Percentiles rank a stretch among this genome's conserved stretches.
Evolutionary conservation across 2,888 invertebrate genomes (phyloP).

Genomic region (Tridacna gigas): DNA sequence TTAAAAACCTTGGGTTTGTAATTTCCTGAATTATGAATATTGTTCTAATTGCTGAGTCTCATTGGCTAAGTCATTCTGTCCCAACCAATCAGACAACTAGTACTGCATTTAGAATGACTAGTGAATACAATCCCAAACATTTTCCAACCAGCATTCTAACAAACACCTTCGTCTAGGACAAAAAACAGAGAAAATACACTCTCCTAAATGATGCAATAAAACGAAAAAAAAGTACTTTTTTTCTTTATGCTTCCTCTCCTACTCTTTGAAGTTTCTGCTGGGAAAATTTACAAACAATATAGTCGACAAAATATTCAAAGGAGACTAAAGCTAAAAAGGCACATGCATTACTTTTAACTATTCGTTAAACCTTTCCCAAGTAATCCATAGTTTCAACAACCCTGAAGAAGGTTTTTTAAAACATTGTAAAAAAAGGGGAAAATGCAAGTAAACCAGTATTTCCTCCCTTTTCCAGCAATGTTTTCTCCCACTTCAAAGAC

Average conservation of each 20-base stretch:
- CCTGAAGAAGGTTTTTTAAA: neutral
- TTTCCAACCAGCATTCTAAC: too few species aligned
- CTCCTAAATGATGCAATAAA: neutral
- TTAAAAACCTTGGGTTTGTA: too few species aligned
- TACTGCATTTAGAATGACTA: too few species aligned
- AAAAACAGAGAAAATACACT: neutral
- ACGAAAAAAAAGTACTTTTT: slow-evolving; percentile 40
- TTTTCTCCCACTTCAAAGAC: neutral
- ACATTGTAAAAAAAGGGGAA: neutral
- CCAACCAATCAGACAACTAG: too few species aligned
- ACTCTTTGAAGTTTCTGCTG: slow-evolving; percentile 46
- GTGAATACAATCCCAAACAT: too few species aligned
- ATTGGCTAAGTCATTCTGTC: too few species aligned
- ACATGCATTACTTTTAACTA: too few species aligned
- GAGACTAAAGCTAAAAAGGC: too few species aligned
- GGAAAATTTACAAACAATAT: slow-evolving; percentile 8
- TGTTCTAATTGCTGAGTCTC: too few species aligned
- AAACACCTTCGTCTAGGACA: too few species aligned
- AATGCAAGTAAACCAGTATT: neutral
- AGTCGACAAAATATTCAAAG: too few species aligned
- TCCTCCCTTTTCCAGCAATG: neutral
- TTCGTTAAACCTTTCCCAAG: neutral
- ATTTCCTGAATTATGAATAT: too few species aligned
- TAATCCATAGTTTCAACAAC: neutral
- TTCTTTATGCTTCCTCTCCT: slow-evolving; percentile 53